Conservation (phyloP, 2,797 vertebrate species). For the Chaunax sp. region DNA sequence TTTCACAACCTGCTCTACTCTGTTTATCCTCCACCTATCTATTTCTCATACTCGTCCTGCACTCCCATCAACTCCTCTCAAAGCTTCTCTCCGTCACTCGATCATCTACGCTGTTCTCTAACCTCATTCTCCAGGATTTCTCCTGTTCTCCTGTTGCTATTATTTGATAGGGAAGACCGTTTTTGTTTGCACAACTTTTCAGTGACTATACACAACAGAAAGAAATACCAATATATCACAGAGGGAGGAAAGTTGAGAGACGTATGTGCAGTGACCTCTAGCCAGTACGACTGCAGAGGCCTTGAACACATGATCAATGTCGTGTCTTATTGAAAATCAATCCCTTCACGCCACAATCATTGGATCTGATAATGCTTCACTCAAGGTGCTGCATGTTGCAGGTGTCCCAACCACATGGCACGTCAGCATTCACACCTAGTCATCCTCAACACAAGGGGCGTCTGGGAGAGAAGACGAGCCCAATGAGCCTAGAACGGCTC, state of each 20-base stretch:
- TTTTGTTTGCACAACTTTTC: conserved; percentile 19
- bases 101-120: conserved; percentile 39
- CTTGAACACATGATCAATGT: not conserved
- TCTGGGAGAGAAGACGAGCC: conserved; percentile 29
- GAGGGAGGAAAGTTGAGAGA: not conserved
- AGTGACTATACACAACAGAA: not conserved
- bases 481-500: conserved; percentile 20
- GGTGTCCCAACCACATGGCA: conserved; percentile 34
- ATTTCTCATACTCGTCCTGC: conserved; percentile 19
- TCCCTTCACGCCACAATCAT: conserved; percentile 6
- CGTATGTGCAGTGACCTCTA: not conserved
- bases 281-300: not conserved
- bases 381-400: conserved; percentile 11
- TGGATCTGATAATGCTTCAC: conserved; percentile 10
- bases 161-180: conserved; percentile 49
- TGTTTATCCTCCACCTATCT: conserved; percentile 23
- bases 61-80: conserved; percentile 19
- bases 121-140: conserved; percentile 43
- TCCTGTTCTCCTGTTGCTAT: conserved; percentile 41
- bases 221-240: not conserved
- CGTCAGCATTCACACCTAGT: conserved; percentile 30
- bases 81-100: conserved; percentile 29
- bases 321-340: no score
- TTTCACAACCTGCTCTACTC: conserved; percentile 16
- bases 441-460: conserved; percentile 20